These are phyloP conservation scores for Potamarius usumacintae DNA, from an alignment of 2,113 vertebrate genomes.

Conservation along the genomic window DNA sequence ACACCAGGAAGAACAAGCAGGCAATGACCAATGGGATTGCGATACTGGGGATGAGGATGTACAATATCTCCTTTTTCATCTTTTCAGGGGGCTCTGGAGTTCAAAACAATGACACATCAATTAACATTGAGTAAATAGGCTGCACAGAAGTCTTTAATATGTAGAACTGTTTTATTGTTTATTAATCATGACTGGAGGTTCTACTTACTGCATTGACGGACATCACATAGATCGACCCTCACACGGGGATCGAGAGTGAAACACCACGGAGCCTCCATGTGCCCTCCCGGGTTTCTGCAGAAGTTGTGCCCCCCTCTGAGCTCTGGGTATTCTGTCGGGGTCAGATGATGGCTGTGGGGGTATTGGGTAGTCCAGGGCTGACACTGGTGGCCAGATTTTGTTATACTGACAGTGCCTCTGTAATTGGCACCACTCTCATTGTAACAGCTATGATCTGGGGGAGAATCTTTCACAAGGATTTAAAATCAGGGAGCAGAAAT, in stretches of 20 bases:
- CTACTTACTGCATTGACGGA: constrained; percentile 92
- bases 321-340: constrained; percentile 81
- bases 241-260: constrained; percentile 90
- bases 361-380: constrained; percentile 87
- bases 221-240: constrained; percentile 89
- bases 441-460: constrained; percentile 89
- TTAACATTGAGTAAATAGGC: not conserved
- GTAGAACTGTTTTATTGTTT: not conserved
- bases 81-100: constrained; percentile 81
- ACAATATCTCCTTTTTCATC: constrained; percentile 91
- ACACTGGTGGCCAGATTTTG: constrained; percentile 87
- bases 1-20: constrained; percentile 93
- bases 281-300: constrained; percentile 92
- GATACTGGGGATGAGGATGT: constrained; percentile 93
- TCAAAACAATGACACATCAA: not conserved
- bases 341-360: constrained; percentile 86
- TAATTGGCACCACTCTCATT: constrained; percentile 90
- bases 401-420: constrained; percentile 82
- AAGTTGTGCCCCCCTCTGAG: constrained; percentile 88
- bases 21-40: constrained; percentile 90
- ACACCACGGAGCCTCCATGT: constrained; percentile 96
- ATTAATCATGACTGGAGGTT: not conserved
- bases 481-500: constrained; percentile 29
- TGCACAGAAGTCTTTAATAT: not conserved
- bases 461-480: constrained; percentile 62